Conservation (phyloP, 1,140 invertebrate genomes). For the Papilio machaon region DNA sequence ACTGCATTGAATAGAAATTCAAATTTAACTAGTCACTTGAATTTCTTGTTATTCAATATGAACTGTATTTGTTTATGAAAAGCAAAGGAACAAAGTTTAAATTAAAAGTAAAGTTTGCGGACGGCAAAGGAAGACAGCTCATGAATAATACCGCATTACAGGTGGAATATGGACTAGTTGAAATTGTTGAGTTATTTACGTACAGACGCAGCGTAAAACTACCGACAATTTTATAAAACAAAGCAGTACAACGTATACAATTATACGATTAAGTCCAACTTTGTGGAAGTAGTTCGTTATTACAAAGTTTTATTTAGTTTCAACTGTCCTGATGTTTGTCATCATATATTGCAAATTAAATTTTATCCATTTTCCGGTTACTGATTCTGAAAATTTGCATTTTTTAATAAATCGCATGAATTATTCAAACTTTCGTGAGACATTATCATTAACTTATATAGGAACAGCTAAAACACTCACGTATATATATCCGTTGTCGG, state of each 20-base stretch:
- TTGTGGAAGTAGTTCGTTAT: too few relatives aligned
- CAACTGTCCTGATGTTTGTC: too few relatives aligned
- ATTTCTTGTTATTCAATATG: slow-evolving; percentile 27
- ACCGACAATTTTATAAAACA: slow-evolving; percentile 1
- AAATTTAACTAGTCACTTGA: slow-evolving; percentile 2
- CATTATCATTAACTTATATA: too few relatives aligned
- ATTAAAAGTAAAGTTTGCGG: slow-evolving; percentile 39
- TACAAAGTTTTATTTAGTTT: too few relatives aligned
- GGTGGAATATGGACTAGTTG: slow-evolving; percentile 26
- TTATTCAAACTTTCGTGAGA: too few relatives aligned
- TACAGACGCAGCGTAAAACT: background rate
- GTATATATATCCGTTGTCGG: too few relatives aligned
- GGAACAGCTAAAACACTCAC: too few relatives aligned
- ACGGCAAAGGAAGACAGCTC: slow-evolving; percentile 17
- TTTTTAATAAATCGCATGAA: too few relatives aligned
- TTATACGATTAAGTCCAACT: background rate
- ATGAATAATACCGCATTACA: slow-evolving; percentile 38
- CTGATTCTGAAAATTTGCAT: too few relatives aligned
- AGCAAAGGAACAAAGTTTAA: slow-evolving; percentile 36
- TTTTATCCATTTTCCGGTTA: too few relatives aligned
- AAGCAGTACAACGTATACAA: background rate
- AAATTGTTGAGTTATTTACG: slow-evolving; percentile 23
- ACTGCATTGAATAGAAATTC: slow-evolving; percentile 12
- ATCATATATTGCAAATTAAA: too few relatives aligned
- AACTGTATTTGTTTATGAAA: slow-evolving; percentile 28